These are phyloP conservation scores for Listronotus bonariensis DNA, from an alignment of 1,140 invertebrate genomes.

Conservation along the genomic window DNA sequence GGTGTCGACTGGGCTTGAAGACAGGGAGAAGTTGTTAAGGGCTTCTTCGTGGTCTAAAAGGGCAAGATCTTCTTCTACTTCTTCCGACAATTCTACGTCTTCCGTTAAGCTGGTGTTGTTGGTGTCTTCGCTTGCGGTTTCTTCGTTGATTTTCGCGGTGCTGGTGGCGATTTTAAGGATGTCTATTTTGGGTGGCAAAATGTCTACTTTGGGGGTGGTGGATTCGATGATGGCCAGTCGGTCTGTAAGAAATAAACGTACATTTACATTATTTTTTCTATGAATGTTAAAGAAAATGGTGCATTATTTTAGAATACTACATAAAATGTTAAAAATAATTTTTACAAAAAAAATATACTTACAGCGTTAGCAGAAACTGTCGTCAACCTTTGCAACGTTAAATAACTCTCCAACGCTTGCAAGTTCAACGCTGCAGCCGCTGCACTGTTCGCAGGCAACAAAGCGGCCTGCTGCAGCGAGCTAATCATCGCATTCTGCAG, in stretches of 20 bases:
- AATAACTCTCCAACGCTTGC: slow-evolving; percentile 81
- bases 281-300: too few species aligned
- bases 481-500: slow-evolving; percentile 77
- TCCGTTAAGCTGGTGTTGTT: slow-evolving; percentile 59
- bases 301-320: too few species aligned
- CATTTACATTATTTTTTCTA: neutral
- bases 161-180: slow-evolving; percentile 64
- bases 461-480: slow-evolving; percentile 73
- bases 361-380: slow-evolving; percentile 44
- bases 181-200: slow-evolving; percentile 49
- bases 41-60: slow-evolving; percentile 63
- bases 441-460: slow-evolving; percentile 76
- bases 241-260: slow-evolving; percentile 10
- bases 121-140: slow-evolving; percentile 58
- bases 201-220: neutral
- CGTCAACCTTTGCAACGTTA: slow-evolving; percentile 74
- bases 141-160: slow-evolving; percentile 63
- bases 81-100: slow-evolving; percentile 65
- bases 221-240: slow-evolving; percentile 17
- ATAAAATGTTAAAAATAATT: too few species aligned
- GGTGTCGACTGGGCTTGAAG: slow-evolving; percentile 61
- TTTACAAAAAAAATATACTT: slow-evolving; percentile 1
- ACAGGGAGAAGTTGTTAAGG: slow-evolving; percentile 56
- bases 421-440: slow-evolving; percentile 79
- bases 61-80: slow-evolving; percentile 65